Evolutionary conservation across 1,140 invertebrate species (phyloP).

Genomic region (Triops longicaudatus): DNA sequence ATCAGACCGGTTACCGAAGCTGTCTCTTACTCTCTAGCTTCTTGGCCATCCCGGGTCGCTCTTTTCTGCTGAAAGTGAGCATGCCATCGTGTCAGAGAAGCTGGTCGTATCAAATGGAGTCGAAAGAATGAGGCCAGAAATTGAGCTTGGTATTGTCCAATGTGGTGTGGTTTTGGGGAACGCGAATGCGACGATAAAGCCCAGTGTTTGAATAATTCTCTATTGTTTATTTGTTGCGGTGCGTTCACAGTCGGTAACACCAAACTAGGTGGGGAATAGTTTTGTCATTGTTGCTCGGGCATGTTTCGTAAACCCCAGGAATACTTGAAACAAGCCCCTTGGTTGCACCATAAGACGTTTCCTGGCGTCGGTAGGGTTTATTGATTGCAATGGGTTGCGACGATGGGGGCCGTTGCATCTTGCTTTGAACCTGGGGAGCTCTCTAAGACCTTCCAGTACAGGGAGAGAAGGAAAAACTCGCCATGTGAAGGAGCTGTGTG

Average conservation of each 20-base stretch:
- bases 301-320: no score
- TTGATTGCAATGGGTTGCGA: slow-evolving; percentile 12
- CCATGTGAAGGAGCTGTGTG: neutral
- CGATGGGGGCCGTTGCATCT: neutral
- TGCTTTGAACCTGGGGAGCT: neutral
- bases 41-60: neutral
- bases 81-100: no score
- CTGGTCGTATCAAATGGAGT: no score
- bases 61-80: neutral
- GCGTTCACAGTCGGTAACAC: no score
- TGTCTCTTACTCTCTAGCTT: neutral
- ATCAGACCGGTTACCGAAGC: neutral
- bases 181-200: no score
- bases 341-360: neutral
- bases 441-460: neutral
- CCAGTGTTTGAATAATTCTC: no score
- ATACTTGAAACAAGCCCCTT: neutral
- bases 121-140: no score
- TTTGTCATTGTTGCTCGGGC: no score
- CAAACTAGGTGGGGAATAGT: no score
- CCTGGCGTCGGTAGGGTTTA: slow-evolving; percentile 10
- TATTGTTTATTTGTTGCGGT: no score
- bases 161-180: no score
- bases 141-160: no score
- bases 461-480: neutral